Base-by-base conservation (phyloP, 2,797 vertebrate genomes). In the Bryconaethiops microstoma region DNA sequence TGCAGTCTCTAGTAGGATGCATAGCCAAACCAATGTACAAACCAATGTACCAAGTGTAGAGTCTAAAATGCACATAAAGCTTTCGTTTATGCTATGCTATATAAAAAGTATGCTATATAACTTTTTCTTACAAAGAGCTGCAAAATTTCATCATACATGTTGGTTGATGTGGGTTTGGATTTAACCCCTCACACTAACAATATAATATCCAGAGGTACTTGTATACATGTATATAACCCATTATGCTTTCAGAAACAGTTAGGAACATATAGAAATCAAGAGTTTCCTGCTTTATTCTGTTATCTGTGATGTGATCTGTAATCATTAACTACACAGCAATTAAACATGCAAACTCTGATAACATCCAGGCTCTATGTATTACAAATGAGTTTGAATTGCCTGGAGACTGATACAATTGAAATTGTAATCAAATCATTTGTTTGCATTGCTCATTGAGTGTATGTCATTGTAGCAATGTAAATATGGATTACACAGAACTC, bases 311-410 rank as follows among this genome's bases (percentile, higher is more conserved):
- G 10, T 4, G 29, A n/a, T 60, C 21, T 29, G 10, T 4, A 54
- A n/a, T 60, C 21, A 12, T 14, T 0, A 39, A 57, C 35, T 59
- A 59, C 19, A 23, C 39, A 73, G 21, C 42, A 65, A 21, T 39
- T 81, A 35, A 57, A 76, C 14, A 73, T 67, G 29, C 59, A 74
- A 19, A 67, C 19, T n/a, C 50, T 73, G 80, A 82, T 77, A 82
- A 73, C 68, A 77, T 82, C 74, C 45, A 9, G 8, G 13, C 13
- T 52, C n/a, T 39, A 0, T 40, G 50, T 17, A 23, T n/a, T 69
- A 59, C 23, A 69, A 69, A 70, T 57, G 19, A 45, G 40, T 59
- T 60, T 69, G 45, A 55, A 78, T 78, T 59, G 54, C 48, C 14
- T 35, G 6, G 4, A 14, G 10, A 73, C 21, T 23, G 50, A 77